Evolutionary conservation across 1,140 invertebrate genomes (phyloP).

Genomic region (Gonioctena quinquepunctata): DNA sequence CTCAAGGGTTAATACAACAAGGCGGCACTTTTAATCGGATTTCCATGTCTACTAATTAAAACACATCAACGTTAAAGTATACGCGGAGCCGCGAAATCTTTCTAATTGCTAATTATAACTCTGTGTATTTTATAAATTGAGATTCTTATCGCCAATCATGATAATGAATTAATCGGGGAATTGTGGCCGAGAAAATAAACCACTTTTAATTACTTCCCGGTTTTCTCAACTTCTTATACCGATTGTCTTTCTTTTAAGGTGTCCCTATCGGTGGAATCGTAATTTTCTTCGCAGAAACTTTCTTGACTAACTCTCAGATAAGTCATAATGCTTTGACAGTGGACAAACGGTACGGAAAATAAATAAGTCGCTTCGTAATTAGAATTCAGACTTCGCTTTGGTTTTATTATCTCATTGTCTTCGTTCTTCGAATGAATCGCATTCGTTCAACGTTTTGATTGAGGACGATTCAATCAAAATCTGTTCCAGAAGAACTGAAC

Average conservation of each 20-base stretch:
- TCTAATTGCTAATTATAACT: constrained; percentile 55
- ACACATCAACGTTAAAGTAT: constrained; percentile 47
- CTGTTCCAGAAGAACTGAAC: too few relatives aligned
- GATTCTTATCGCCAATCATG: constrained; percentile 55
- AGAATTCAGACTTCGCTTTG: background rate
- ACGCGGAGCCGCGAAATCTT: constrained; percentile 44
- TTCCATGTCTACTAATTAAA: constrained; percentile 52
- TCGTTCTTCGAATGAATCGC: background rate
- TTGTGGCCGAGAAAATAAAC: constrained; percentile 45
- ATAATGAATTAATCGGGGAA: constrained; percentile 55
- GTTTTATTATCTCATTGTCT: background rate
- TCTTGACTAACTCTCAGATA: constrained; percentile 13
- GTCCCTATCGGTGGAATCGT: constrained; percentile 16
- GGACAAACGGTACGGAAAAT: constrained; percentile 20
- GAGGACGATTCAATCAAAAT: background rate
- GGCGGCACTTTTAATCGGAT: constrained; percentile 51
- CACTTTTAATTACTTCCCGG: constrained; percentile 50
- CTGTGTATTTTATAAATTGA: constrained; percentile 57
- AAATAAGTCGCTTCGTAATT: constrained; percentile 17
- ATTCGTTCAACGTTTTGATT: background rate
- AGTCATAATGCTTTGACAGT: constrained; percentile 20
- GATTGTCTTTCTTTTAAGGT: constrained; percentile 33
- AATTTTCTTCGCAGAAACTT: constrained; percentile 18
- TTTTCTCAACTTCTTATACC: constrained; percentile 41
- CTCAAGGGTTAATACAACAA: constrained; percentile 49